Evolutionary conservation across 2,113 vertebrate species (phyloP), one percentile per base, ranked within the genome.

Genomic region (Heptranchias perlo): DNA sequence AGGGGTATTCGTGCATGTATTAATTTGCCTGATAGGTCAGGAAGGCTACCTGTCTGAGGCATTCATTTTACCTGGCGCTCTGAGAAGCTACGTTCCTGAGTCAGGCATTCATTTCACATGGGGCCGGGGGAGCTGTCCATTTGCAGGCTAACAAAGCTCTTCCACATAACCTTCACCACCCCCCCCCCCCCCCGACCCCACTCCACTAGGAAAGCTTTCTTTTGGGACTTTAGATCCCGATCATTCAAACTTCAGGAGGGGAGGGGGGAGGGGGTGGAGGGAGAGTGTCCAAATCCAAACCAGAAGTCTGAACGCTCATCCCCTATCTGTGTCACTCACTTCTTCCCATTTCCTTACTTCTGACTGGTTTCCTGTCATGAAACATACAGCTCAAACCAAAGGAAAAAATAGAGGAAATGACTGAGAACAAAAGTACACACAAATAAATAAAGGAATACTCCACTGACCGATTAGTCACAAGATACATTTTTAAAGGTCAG

Each of bases 281-380:
- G n/a, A n/a, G n/a, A n/a, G n/a, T n/a, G n/a, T n/a, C n/a, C n/a
- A n/a, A n/a, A n/a, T n/a, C n/a, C n/a, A n/a, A n/a, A n/a, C n/a
- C n/a, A n/a, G n/a, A n/a, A n/a, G n/a, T n/a, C n/a, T n/a, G n/a
- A n/a, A n/a, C n/a, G 62, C 16, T 62, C 35, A 93, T 93, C 35
- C 58, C 8, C 35, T 62, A 39, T 62, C 89, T 39, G 35, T 93
- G 58, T 49, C 62, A 95, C 47, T 49, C 62, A 95, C 47, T 95
- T 95, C 47, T 95, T 28, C 62, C 44, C 62, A 73, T 95, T 95
- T 69, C 62, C 94, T 95, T 95, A 69, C 39, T 47, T 52, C 23
- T 14, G 64, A 16, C 94, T 28, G 23, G 3, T 73, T 49, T 95
- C 62, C 94, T 95, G 65, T 13, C 31, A 44, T 25, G 52, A 35